A percentile compares a stretch with the other conserved stretches of the same genome.
Conservation (phyloP, 2,888 invertebrate species). For the Tribolium freemani region DNA sequence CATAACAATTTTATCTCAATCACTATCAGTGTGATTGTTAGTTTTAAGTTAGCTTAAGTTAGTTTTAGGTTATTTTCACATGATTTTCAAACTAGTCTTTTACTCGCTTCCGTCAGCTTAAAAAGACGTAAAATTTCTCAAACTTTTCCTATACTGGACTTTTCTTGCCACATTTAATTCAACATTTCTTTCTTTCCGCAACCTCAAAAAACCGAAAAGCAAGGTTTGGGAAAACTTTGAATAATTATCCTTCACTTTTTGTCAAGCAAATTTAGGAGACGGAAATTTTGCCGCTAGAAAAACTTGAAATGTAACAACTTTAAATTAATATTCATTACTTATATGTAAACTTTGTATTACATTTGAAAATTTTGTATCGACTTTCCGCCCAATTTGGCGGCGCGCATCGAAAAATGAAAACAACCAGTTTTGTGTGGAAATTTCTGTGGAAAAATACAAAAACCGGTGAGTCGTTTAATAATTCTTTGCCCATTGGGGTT, state of each 20-base stretch:
- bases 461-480: no score
- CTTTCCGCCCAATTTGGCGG: no score
- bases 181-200: no score
- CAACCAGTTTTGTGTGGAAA: no score
- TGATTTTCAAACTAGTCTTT: background rate
- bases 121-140: background rate
- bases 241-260: background rate
- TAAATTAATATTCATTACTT: no score
- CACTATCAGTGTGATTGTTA: no score
- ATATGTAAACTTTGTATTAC: no score
- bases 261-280: background rate
- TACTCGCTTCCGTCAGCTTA: background rate
- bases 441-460: no score
- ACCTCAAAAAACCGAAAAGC: background rate
- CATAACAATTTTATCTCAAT: no score
- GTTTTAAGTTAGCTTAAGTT: background rate
- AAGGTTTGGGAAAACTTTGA: background rate
- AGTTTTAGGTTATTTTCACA: background rate
- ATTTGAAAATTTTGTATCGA: no score
- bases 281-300: background rate
- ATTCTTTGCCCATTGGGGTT: no score
- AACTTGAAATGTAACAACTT: background rate
- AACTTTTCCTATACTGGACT: background rate
- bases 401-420: no score
- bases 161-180: background rate